phyloP scores from a whole-genome alignment of 2,113 vertebrate genomes.

The Pelecanoides urinatrix region DNA sequence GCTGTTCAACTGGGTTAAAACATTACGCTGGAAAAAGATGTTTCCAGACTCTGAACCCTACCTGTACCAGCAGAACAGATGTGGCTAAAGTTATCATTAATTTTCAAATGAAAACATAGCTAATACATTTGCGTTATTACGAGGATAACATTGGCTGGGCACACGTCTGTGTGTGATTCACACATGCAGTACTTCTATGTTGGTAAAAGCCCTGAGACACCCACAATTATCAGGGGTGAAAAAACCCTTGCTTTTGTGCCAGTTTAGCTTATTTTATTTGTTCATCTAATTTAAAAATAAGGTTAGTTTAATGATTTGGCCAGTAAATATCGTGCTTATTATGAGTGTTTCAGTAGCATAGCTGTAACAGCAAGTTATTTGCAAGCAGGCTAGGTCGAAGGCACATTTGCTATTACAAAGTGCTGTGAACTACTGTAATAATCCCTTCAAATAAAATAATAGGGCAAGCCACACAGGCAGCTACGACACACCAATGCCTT shows the following conservation, averaged over 20 bases:
- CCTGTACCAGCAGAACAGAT: background rate
- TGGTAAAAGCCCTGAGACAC: background rate
- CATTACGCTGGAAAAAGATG: background rate
- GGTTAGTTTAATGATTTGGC: background rate
- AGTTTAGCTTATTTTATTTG: background rate
- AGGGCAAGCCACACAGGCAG: background rate
- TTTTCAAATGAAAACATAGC: background rate
- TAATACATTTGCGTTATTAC: background rate
- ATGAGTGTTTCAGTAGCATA: background rate
- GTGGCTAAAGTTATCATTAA: background rate
- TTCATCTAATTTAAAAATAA: background rate
- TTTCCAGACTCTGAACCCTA: background rate
- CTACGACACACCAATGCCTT: background rate
- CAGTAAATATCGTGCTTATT: background rate
- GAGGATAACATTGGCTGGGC: background rate
- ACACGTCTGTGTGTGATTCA: accelerated
- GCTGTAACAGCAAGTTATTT: background rate
- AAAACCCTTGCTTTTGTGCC: background rate
- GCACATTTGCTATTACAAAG: background rate
- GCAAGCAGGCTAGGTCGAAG: background rate
- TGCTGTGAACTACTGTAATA: background rate
- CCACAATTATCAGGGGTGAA: background rate
- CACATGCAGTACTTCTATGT: background rate
- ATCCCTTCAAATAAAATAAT: background rate
- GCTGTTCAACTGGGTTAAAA: background rate